Evolutionary conservation across 2,797 vertebrate genomes (phyloP), one percentile per base, ranked within the genome.

Genomic region (Naso thynnoides): DNA sequence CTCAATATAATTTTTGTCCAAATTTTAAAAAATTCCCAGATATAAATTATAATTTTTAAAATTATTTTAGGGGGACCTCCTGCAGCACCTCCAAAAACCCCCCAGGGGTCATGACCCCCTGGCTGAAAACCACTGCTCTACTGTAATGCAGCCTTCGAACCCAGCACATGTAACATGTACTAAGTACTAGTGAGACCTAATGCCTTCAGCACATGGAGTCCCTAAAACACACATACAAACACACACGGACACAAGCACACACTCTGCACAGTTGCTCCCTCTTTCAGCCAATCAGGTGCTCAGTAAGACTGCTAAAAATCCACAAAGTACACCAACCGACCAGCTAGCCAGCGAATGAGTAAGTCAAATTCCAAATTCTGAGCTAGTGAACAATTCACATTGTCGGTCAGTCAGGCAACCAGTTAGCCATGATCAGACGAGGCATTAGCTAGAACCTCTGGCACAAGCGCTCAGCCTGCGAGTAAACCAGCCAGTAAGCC

Each of bases 221-320:
- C n/a, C 31, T 31, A 36, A 19, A 64, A 33, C 15, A 39, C 11
- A 13, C 1, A 61, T 36, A 59, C 24, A 73, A 50, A 36, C 49
- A 54, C 56, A 11, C 42, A 59, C 15, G 36, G 18, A 24, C 47
- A 23, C 38, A 71, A 27, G 41, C 59, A 53, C 39, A 71, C 41
- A 75, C 54, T 56, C 42, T 70, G 11, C 21, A 8, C 60, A 23
- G 67, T 73, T 78, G 54, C 13, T 6, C 31, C 39, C 44, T 19
- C 10, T 38, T 47, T n/a, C n/a, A n/a, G n/a, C n/a, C n/a, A n/a
- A n/a, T n/a, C n/a, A n/a, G n/a, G n/a, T n/a, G n/a, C n/a, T n/a
- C n/a, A n/a, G n/a, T n/a, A n/a, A n/a, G n/a, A n/a, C n/a, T n/a
- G n/a, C n/a, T n/a, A n/a, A n/a, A n/a, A n/a, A n/a, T n/a, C 47